Base-by-base conservation (phyloP, 2,888 invertebrate species). In the Agonopterix heracliana region DNA sequence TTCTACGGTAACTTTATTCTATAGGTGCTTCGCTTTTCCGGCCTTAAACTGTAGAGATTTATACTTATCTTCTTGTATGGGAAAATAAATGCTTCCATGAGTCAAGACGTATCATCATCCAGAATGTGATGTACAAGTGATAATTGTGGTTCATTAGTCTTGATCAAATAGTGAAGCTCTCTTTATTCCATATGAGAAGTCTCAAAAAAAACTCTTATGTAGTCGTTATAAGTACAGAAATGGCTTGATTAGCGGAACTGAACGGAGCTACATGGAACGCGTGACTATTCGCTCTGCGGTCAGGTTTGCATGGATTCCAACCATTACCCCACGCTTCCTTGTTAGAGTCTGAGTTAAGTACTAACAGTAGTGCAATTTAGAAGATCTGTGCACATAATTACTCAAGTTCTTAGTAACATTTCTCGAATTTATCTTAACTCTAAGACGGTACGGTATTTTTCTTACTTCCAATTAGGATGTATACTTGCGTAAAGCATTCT, bases 241-340 rank as follows among this genome's bases (percentile, higher is more conserved):
- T 26, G 26, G 26, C 26, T 26, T 26, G 26, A 26, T 26, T 26
- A 26, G 26, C 26, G 26, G 26, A 26, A 26, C 26, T 7, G 5
- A 26, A 26, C 5, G 38, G 45, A 45, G 46, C 40, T 34, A 9
- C 42, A 14, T 14, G 46, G 42, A 11, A 36, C 42, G 42, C 47
- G 47, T 42, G 47, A 46, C 46, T 42, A 42, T 9, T 35, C 44
- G 57, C 56, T 55, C 56, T 57, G 57, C 53, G 61, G 57, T 52
- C 46, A 38, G 53, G 44, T 54, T 41, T 44, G 51, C 50, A 52
- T 45, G 50, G 51, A 63, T 64, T 59, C 62, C 63, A 43, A 13
- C 48, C 59, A 57, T 66, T 61, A 61, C 55, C 52, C 48, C 57
- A 52, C 52, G 60, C 57, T 71, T 69, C 63, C 66, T 64, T 61